phyloP scores from a whole-genome alignment of 2,113 vertebrate species.

The Nettapus auritus region DNA sequence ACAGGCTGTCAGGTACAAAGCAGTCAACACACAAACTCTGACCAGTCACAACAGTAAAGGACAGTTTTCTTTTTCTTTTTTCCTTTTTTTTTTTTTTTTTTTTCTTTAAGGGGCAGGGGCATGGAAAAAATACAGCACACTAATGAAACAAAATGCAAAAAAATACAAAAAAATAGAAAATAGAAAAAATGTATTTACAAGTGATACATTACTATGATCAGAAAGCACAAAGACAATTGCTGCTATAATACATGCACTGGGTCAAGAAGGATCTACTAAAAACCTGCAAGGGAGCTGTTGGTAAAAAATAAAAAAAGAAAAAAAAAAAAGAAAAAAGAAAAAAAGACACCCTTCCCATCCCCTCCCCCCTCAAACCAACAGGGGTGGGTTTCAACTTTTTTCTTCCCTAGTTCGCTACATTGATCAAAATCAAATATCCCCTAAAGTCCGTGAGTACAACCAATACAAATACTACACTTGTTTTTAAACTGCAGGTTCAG shows the following conservation, averaged over 20 bases:
- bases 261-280: constrained; percentile 73
- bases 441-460: constrained; percentile 63
- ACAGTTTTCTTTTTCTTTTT: constrained; percentile 54
- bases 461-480: constrained; percentile 77
- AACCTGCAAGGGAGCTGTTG: constrained; percentile 64
- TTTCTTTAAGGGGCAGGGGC: constrained; percentile 69
- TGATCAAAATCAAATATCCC: constrained; percentile 76
- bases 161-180: constrained; percentile 84
- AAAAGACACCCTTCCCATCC: not conserved
- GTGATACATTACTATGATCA: constrained; percentile 84
- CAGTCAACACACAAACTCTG: constrained; percentile 69
- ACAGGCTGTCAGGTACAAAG: constrained; percentile 57
- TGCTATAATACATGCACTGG: constrained; percentile 83
- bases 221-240: constrained; percentile 79
- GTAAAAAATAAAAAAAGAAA: constrained; percentile 22
- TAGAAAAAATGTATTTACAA: constrained; percentile 90
- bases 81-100: not conserved
- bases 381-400: constrained; percentile 39
- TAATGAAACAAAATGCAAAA: constrained; percentile 83
- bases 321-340: not conserved
- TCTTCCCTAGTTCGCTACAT: constrained; percentile 79
- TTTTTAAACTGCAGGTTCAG: constrained; percentile 63
- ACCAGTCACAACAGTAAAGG: constrained; percentile 76
- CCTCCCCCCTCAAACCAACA: constrained; percentile 16
- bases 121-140: constrained; percentile 82